Conservation (phyloP, 1,140 invertebrate genomes). For the Meloidogyne hapla region DNA sequence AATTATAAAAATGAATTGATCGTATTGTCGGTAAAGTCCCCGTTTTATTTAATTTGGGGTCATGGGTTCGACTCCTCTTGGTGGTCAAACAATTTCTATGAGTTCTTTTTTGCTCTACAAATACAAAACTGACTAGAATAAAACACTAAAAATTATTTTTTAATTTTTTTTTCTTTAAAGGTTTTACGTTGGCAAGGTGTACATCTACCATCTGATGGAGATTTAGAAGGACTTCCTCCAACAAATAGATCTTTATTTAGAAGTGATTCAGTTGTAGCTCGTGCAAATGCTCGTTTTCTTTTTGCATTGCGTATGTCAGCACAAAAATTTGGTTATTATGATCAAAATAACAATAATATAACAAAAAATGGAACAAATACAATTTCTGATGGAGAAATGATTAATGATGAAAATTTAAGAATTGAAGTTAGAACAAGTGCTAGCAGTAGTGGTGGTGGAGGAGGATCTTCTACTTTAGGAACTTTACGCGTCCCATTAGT, state of each 20-base stretch:
- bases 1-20: no score
- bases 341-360: constrained; percentile 7
- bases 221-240: background rate
- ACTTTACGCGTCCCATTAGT: constrained; percentile 3
- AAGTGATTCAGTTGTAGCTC: constrained; percentile 9
- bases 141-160: background rate
- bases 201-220: constrained; percentile 4
- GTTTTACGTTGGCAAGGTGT: constrained; percentile 25
- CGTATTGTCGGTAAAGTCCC: no score
- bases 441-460: constrained; percentile 86
- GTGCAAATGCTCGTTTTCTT: constrained; percentile 18
- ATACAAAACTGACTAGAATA: background rate
- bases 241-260: background rate
- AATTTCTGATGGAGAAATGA: background rate
- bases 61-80: no score
- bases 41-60: no score
- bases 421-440: constrained; percentile 68
- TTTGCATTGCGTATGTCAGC: constrained; percentile 7
- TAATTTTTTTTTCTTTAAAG: constrained; percentile 17
- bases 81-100: constrained; percentile 6
- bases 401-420: constrained; percentile 33
- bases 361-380: background rate
- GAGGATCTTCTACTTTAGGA: constrained; percentile 1
- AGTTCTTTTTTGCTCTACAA: background rate
- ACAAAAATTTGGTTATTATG: background rate